A percentile compares a stretch with the other conserved stretches of the same genome.
Conservation (phyloP, 2,888 invertebrate species). For the Erannis defoliaria region DNA sequence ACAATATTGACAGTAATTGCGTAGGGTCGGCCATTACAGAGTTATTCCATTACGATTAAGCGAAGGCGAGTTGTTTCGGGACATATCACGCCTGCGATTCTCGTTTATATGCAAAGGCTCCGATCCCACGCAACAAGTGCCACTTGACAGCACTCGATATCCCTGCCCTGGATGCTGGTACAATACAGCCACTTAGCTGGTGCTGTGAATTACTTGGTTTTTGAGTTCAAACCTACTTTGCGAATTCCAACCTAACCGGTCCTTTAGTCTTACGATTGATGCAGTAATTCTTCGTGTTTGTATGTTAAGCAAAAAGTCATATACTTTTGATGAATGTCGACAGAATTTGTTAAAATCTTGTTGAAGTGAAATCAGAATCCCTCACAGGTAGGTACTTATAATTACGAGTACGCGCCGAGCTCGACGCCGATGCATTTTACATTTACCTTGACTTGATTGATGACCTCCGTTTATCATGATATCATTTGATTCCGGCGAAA, state of each 20-base stretch:
- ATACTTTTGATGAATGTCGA: not conserved
- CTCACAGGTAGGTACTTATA: not conserved
- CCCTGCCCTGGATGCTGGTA: slow-evolving; percentile 32
- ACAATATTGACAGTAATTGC: slow-evolving; percentile 4
- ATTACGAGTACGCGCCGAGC: not conserved
- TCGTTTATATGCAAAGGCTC: slow-evolving; percentile 68
- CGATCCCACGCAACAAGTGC: slow-evolving; percentile 77
- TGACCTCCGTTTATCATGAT: slow-evolving; percentile 45
- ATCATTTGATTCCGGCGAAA: slow-evolving; percentile 37
- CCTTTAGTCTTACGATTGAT: not conserved
- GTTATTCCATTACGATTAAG: slow-evolving; percentile 58
- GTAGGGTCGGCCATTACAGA: slow-evolving; percentile 30
- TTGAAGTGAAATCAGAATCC: not conserved
- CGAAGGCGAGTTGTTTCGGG: slow-evolving; percentile 58
- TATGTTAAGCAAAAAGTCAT: not conserved
- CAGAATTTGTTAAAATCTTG: not conserved
- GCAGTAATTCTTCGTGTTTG: not conserved
- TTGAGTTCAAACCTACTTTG: not conserved
- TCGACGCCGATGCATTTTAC: slow-evolving; percentile 41
- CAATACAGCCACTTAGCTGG: slow-evolving; percentile 10
- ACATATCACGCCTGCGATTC: slow-evolving; percentile 68
- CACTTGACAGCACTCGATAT: slow-evolving; percentile 60
- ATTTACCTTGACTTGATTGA: slow-evolving; percentile 52
- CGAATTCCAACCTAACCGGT: not conserved
- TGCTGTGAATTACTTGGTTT: not conserved